Evolutionary conservation across 2,888 invertebrate genomes (phyloP).

Genomic region (Plagodis pulveraria): DNA sequence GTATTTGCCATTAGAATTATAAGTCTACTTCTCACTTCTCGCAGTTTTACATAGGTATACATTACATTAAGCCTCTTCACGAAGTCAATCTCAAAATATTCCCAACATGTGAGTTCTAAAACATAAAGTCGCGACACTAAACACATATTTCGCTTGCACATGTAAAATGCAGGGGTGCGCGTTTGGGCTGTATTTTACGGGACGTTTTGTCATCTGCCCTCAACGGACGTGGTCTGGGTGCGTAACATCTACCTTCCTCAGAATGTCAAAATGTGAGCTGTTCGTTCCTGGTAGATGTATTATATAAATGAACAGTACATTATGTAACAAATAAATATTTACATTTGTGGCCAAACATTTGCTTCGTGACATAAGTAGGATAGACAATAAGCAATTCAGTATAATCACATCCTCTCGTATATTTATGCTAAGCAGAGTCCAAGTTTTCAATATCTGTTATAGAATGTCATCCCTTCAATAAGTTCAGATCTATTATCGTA

Average conservation of each 20-base stretch:
- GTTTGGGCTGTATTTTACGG: constrained; percentile 67
- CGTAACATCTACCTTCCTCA: constrained; percentile 46
- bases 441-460: no score
- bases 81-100: constrained; percentile 35
- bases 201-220: constrained; percentile 73
- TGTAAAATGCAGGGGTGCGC: constrained; percentile 67
- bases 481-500: no score
- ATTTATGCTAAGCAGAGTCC: no score
- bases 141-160: constrained; percentile 63
- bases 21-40: no score
- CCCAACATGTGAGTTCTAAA: constrained; percentile 35
- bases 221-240: constrained; percentile 62
- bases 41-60: no score
- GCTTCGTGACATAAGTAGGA: background rate
- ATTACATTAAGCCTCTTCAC: background rate
- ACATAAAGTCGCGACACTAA: constrained; percentile 51
- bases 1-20: no score
- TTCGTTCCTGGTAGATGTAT: constrained; percentile 15
- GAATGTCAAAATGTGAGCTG: constrained; percentile 24
- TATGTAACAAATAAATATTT: no score
- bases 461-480: no score
- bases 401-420: no score
- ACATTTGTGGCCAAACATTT: background rate
- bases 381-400: background rate
- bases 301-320: background rate